Evolutionary conservation across 2,797 vertebrate species (phyloP).

Genomic region (Craterocephalus amniculus): DNA sequence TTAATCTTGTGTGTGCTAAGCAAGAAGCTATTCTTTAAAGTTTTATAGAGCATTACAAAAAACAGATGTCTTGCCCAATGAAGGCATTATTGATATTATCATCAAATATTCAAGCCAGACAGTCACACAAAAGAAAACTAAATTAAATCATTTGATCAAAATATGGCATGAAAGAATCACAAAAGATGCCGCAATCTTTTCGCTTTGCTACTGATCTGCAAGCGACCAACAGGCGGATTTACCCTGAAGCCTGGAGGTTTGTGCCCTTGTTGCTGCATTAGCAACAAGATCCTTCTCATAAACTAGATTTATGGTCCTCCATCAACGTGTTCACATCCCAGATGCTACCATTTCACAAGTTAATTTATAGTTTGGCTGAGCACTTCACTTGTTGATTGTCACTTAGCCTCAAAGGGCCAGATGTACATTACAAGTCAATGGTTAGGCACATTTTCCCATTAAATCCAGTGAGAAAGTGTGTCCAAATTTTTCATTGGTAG

Average conservation of each 20-base stretch:
- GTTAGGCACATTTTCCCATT: not conserved
- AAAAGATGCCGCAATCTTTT: not conserved
- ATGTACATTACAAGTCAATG: not conserved
- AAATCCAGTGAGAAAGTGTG: not conserved
- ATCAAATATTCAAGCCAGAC: not conserved
- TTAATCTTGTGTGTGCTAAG: conserved; percentile 1
- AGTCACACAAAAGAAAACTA: not conserved
- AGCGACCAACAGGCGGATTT: not conserved
- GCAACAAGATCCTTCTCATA: conserved; percentile 23
- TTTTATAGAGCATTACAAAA: not conserved
- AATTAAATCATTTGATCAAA: not conserved
- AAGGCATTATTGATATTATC: no score
- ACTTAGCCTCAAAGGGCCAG: not conserved
- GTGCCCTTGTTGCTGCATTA: conserved; percentile 27
- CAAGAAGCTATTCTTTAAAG: not conserved
- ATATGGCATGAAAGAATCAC: not conserved
- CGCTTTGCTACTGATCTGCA: not conserved
- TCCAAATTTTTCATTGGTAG: not conserved
- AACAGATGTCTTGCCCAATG: not conserved
- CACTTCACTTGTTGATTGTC: conserved; percentile 12
- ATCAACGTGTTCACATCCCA: conserved; percentile 23
- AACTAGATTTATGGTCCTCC: conserved; percentile 43
- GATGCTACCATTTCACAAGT: conserved; percentile 12
- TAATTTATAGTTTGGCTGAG: conserved; percentile 6
- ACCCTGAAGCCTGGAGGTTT: not conserved